Evolutionary conservation across 2,113 vertebrate genomes (phyloP), one percentile per base, ranked within the genome.

Genomic region (Sinocyclocheilus anophthalmus): DNA sequence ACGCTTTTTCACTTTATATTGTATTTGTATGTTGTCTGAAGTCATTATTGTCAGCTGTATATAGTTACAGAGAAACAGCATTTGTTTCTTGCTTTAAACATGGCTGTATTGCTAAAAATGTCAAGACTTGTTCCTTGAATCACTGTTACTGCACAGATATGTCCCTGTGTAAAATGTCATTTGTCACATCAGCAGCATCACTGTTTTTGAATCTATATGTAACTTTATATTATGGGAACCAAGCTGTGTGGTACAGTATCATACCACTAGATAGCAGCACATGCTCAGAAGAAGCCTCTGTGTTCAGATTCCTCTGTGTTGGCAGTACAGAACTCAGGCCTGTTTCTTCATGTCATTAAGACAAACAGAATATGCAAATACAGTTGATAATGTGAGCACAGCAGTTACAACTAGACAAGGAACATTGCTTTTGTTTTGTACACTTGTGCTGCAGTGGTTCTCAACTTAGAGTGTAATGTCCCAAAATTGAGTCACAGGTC

Each of bases 221-320:
- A 11, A 10, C 3, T 20, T 39, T 5, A 72, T 22, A 2, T 72
- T 33, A 69, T 1, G 12, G 72, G 42, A 48, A 12, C 4, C 4
- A 4, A 26, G 39, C 13, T 20, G 39, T 65, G 1, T 65, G n/a
- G 9, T 65, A 77, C 13, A 77, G 76, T 77, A 3, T 48, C 1
- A 20, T 63, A 3, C 90, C 93, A 61, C 79, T 89, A 93, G 93
- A 87, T 91, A 92, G 91, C 59, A 81, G 86, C 90, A 90, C 39
- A 42, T 53, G 13, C 67, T 4, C 81, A 90, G 81, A 70, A 24
- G 55, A 84, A 78, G 70, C 45, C 2, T 3, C 12, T 48, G 48
- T 86, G 22, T 42, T 84, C 1, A 80, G 57, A 22, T 7, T 26
- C 10, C 42, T 55, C 18, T 57, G 76, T 45, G 18, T 65, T 37